Base-by-base conservation (phyloP, 2,888 invertebrate species). In the Rhorus exstirpatorius region DNA sequence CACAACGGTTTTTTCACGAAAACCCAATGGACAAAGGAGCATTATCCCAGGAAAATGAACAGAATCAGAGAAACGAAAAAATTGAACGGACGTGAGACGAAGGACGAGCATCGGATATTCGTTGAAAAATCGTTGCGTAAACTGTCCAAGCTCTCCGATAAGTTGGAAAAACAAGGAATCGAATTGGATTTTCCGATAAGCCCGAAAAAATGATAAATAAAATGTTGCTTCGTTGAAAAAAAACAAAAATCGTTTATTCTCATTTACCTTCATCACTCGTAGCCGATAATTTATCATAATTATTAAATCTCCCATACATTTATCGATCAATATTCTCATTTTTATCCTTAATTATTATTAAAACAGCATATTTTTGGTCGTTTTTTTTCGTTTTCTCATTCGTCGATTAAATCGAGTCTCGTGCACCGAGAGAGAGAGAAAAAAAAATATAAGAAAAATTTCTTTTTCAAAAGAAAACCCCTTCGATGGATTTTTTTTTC, bases 1-100 rank as follows among this genome's bases (percentile, higher is more conserved):
- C 95, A 93, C 87, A 91, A 86, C 38, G 94, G 93, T 76, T 95
- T 94, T 71, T 95, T 95, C 89, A 93, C 85, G 79, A 93, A 94
- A n/a, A 93, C 92, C 78, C 88, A 94, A 65, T 95, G 95, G 94
- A 94, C 94, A 3, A 84, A 90, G 12, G 89, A 93, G 41, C 93
- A 94, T 81, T 95, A 94, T 86, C 93, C 94, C 0, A 93, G 89
- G 76, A 89, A 93, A 79, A 87, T 87, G 8, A 91, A 91, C 38
- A 93, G 94, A 83, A 87, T 92, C 4, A 93, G 93, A 88, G 91
- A 92, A 71, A 93, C 94, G 83, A 93, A 93, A 89, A 93, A 93
- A 83, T 89, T 93, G 82, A 94, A 94, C 90, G 89, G 88, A 67
- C 87, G 90, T n/a, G 92, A 93, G 85, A 92, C 91, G 86, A 93